Percentiles rank a stretch among this genome's conserved stretches.
Evolutionary conservation across 2,797 vertebrate genomes (phyloP).

Genomic region (Dermochelys coriacea): DNA sequence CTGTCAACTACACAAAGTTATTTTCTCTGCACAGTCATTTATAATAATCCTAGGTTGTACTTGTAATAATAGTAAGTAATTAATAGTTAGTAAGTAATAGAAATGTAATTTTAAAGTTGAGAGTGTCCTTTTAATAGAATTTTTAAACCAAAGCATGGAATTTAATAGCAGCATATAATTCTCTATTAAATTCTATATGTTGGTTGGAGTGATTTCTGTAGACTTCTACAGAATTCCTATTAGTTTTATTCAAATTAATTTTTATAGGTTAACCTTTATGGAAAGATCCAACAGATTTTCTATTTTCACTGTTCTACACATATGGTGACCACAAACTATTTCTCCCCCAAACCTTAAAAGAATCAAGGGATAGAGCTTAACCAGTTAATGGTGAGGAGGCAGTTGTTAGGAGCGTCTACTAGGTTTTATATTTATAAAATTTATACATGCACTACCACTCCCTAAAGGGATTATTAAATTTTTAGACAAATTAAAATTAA

Average conservation of each 20-base stretch:
- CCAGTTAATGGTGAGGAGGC: neutral
- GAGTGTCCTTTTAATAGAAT: slow-evolving; percentile 2
- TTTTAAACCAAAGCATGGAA: neutral
- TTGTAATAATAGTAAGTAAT: neutral
- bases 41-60: neutral
- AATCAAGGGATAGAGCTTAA: neutral
- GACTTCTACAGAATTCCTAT: neutral
- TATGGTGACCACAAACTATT: neutral
- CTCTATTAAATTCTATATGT: neutral
- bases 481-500: slow-evolving; percentile 76
- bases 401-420: neutral
- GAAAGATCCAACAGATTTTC: neutral
- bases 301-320: slow-evolving; percentile 13
- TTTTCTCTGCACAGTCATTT: neutral
- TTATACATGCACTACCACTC: slow-evolving; percentile 51
- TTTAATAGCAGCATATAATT: neutral
- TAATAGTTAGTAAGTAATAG: neutral
- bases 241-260: neutral
- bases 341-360: slow-evolving; percentile 14
- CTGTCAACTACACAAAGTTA: neutral
- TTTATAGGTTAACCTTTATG: neutral
- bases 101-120: neutral
- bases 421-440: slow-evolving; percentile 31
- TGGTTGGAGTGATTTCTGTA: neutral
- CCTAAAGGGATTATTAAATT: slow-evolving; percentile 70